phyloP scores from a whole-genome alignment of 2,888 invertebrate genomes.

The Ormyrus labotus region DNA sequence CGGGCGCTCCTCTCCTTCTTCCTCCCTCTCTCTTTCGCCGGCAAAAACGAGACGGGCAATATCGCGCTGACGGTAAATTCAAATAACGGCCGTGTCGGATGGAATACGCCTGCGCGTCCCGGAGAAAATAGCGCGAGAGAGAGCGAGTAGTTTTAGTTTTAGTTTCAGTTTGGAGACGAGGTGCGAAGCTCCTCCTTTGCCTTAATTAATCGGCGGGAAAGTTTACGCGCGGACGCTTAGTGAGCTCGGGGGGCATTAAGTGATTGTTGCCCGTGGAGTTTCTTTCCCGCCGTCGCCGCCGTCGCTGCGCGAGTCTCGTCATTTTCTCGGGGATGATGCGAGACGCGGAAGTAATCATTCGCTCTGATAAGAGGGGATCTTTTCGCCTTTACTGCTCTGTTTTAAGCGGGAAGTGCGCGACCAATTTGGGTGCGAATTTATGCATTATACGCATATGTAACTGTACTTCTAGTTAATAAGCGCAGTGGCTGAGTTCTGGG shows the following conservation, averaged over 20 bases:
- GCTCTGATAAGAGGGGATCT: no score
- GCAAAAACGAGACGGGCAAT: background rate
- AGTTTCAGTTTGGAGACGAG: slow-evolving; percentile 41
- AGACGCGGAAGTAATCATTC: no score
- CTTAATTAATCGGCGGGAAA: slow-evolving; percentile 45
- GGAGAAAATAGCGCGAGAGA: background rate
- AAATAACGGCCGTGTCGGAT: slow-evolving; percentile 48
- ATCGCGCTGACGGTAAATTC: slow-evolving; percentile 48
- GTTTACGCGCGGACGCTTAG: slow-evolving; percentile 2
- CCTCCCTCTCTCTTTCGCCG: background rate
- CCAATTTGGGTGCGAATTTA: no score
- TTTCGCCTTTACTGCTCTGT: no score
- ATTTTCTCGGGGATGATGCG: no score
- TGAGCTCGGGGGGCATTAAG: slow-evolving; percentile 5
- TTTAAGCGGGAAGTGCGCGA: no score
- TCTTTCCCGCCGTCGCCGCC: background rate
- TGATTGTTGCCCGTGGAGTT: slow-evolving; percentile 12
- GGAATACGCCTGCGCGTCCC: slow-evolving; percentile 4
- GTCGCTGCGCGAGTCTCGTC: no score
- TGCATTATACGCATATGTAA: no score
- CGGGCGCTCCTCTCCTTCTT: slow-evolving; percentile 7
- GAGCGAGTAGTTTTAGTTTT: slow-evolving; percentile 38
- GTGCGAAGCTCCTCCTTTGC: slow-evolving; percentile 28
- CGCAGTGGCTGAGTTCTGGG: no score
- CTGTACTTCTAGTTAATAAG: no score